Evolutionary conservation across 2,113 vertebrate species (phyloP).

Genomic region (Nanorana parkeri): DNA sequence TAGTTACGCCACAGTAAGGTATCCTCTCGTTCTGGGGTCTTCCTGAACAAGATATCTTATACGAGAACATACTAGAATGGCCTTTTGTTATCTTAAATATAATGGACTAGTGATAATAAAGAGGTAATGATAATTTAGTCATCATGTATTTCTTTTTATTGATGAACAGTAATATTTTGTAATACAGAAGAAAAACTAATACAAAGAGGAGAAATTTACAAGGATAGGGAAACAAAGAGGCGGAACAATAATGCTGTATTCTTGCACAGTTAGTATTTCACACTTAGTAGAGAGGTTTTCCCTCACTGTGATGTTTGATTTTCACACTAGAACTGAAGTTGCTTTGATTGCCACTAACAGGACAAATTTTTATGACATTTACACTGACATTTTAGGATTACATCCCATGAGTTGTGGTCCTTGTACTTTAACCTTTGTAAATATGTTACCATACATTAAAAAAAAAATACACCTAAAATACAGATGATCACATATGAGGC

Average conservation of each 20-base stretch:
- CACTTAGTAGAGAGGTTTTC: background rate
- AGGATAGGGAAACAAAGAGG: slow-evolving; percentile 13
- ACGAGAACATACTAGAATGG: too few species aligned
- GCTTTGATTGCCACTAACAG: too few species aligned
- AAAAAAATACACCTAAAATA: too few species aligned
- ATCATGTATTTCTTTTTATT: slow-evolving; percentile 38
- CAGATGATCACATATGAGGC: too few species aligned
- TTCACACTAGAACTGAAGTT: background rate
- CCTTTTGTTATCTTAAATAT: too few species aligned
- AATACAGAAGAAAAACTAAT: background rate
- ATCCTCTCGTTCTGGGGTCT: too few species aligned
- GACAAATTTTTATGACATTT: background rate
- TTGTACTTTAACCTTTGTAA: background rate
- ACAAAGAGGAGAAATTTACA: slow-evolving; percentile 47
- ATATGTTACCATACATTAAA: too few species aligned
- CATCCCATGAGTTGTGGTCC: too few species aligned
- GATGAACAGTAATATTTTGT: slow-evolving; percentile 9
- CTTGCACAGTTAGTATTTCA: slow-evolving; percentile 7
- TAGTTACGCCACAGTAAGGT: too few species aligned
- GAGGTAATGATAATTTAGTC: too few species aligned
- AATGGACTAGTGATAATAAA: too few species aligned
- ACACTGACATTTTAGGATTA: background rate
- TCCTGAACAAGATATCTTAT: too few species aligned
- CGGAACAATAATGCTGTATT: background rate
- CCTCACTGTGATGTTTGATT: background rate